phyloP scores from a whole-genome alignment of 2,888 invertebrate species.

The Spatulosminthurus flaviceps region DNA sequence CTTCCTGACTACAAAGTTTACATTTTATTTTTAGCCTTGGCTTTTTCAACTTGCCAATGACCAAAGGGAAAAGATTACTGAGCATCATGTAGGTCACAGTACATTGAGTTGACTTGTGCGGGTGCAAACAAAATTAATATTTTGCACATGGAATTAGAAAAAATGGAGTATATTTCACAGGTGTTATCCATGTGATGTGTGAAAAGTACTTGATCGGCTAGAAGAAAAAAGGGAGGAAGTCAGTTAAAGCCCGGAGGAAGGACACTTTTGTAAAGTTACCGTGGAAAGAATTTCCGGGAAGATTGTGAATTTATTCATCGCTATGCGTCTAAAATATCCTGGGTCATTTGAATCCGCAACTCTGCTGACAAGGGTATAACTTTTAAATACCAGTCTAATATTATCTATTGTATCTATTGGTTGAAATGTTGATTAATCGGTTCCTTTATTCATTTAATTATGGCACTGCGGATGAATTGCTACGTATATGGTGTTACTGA shows the following conservation, averaged over 20 bases:
- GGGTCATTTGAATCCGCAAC: slow-evolving; percentile 4
- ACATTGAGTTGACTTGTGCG: background rate
- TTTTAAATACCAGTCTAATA: background rate
- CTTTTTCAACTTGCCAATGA: slow-evolving; percentile 8
- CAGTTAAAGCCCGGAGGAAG: background rate
- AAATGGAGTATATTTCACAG: too few species aligned
- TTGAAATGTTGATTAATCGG: background rate
- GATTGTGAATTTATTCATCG: background rate
- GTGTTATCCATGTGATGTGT: too few species aligned
- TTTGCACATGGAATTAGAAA: too few species aligned
- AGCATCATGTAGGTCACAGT: background rate
- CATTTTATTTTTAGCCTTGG: background rate
- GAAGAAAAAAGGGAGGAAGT: too few species aligned
- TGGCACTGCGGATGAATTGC: too few species aligned
- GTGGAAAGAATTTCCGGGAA: background rate
- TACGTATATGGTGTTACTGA: too few species aligned
- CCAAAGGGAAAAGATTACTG: background rate
- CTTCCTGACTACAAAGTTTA: background rate
- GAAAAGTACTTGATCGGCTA: too few species aligned
- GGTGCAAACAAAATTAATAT: too few species aligned
- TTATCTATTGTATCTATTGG: too few species aligned
- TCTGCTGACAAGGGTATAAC: slow-evolving; percentile 16
- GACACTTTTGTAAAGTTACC: too few species aligned
- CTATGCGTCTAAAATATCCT: background rate
- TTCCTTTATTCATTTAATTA: background rate